Base-by-base conservation (phyloP, 2,113 vertebrate genomes). In the Epinephelus moara region DNA sequence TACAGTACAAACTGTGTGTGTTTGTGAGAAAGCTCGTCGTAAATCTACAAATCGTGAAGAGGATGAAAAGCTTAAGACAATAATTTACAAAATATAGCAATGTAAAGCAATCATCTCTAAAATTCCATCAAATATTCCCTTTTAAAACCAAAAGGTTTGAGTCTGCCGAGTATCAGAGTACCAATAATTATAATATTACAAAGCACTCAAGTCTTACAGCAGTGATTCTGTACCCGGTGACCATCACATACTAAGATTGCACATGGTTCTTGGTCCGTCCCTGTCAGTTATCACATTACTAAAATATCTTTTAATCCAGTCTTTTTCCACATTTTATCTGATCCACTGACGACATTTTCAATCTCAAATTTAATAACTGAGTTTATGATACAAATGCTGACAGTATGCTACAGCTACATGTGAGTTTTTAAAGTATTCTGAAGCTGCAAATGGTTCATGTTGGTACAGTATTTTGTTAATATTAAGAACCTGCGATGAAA, bases 1-100 rank as follows among this genome's bases (percentile, higher is more conserved):
- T 81, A 89, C 85, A 64, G 62, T 88, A 89, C 78, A 89, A 86
- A 86, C 57, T 18, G 71, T 55, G 72, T 42, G 75, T 59, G 88
- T 88, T 40, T 69, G 83, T 85, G 87, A 71, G 66, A 85, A 73
- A 78, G 77, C 67, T 69, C 2, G 19, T 87, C 82, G 37, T 67
- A 70, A 84, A 82, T 82, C 85, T 88, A 89, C 80, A 90, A 93
- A 91, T 11, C 53, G 59, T 82, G 79, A 78, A 50, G 87, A 61
- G 27, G 70, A 80, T 79, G 81, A 84, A 81, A 86, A 86, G 87
- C 80, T 77, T 27, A 12, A 76, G 84, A 92, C 84, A 77, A 75
- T 81, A 55, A 88, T 76, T 89, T 85, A 88, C 84, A 85, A 92
- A 93, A 88, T 68, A 80, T 33, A 85, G 40, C 78, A 57, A 88